Evolutionary conservation across 2,797 vertebrate species (phyloP).

Genomic region (Pseudochromis fuscus): DNA sequence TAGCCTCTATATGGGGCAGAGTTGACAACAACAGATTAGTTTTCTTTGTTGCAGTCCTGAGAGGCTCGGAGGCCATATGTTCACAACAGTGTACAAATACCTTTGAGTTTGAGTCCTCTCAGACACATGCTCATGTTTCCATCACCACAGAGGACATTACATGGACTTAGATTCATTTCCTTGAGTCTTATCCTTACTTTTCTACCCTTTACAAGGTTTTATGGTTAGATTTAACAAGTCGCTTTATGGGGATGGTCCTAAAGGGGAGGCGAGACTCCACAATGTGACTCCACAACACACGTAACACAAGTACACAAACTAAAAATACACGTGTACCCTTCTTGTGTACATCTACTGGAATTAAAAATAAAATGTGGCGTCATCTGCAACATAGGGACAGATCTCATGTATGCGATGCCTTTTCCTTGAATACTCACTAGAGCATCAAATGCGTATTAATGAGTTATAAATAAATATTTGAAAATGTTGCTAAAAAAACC

Average conservation of each 20-base stretch:
- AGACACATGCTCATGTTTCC: not conserved
- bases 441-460: not conserved
- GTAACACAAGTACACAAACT: too few species aligned
- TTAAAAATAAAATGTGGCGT: constrained; percentile 4
- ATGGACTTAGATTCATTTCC: not conserved
- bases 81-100: constrained; percentile 39
- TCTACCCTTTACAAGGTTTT: not conserved
- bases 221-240: not conserved
- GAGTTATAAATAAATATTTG: too few species aligned
- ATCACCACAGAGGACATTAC: not conserved
- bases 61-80: constrained; percentile 61
- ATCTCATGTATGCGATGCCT: too few species aligned
- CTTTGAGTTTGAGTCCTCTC: constrained; percentile 30
- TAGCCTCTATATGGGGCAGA: constrained; percentile 61
- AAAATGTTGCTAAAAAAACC: too few species aligned
- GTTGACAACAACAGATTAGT: constrained; percentile 67
- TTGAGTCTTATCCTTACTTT: not conserved
- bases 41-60: constrained; percentile 58
- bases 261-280: not conserved
- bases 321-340: too few species aligned
- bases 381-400: too few species aligned
- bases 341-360: constrained; percentile 12
- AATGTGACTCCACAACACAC: not conserved
- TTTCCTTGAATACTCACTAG: not conserved
- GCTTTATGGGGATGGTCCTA: not conserved